Conservation (phyloP, 1,140 invertebrate species). For the Orchesella cincta region DNA sequence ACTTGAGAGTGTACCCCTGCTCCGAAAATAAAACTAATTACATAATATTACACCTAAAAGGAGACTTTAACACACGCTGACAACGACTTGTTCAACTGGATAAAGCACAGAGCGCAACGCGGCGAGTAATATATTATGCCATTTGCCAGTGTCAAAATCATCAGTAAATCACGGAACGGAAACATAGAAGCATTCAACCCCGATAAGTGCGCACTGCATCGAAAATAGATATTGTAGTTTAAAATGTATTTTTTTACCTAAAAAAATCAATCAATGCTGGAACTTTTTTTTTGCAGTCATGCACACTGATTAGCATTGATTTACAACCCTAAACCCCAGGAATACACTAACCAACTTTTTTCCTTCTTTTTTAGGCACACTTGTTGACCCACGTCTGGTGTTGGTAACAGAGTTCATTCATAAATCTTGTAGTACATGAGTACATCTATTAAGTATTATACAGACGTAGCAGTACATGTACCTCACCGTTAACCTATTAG, state of each 20-base stretch:
- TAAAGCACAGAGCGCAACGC: background rate
- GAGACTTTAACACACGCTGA: background rate
- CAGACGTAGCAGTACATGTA: too few species aligned
- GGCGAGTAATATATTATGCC: background rate
- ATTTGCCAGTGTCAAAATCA: background rate
- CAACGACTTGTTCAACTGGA: background rate
- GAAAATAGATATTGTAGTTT: conserved; percentile 3
- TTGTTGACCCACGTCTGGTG: conserved; percentile 19
- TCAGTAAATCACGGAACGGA: background rate
- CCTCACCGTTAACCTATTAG: too few species aligned
- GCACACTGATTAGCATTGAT: conserved; percentile 11
- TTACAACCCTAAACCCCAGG: conserved; percentile 1
- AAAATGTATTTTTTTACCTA: background rate
- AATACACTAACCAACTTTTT: background rate
- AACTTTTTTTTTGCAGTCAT: background rate
- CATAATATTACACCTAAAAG: too few species aligned
- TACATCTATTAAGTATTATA: too few species aligned
- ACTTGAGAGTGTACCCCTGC: background rate
- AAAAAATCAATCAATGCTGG: background rate
- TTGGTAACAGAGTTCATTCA: too few species aligned
- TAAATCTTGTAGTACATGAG: too few species aligned
- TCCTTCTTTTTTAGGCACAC: background rate
- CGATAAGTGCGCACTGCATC: conserved; percentile 7
- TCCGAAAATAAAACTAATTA: conserved; percentile 21
- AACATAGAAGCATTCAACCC: background rate